These are phyloP conservation scores for Megathymus violae DNA, from an alignment of 1,140 invertebrate species.

Conservation along the genomic window DNA sequence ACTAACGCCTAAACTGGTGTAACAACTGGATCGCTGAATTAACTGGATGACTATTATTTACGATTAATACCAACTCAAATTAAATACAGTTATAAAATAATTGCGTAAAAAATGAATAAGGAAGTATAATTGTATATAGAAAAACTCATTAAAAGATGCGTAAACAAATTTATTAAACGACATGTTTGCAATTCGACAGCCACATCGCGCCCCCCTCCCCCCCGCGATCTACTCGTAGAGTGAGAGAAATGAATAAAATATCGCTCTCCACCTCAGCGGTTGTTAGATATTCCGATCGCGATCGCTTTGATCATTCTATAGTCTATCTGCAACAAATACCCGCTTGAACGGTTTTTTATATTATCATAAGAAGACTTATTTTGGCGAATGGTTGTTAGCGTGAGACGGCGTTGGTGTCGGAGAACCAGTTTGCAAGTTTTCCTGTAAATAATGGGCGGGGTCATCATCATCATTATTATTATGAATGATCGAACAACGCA, in stretches of 20 bases:
- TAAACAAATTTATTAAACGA: background rate
- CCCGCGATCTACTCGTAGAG: constrained; percentile 15
- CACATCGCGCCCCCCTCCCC: constrained; percentile 6
- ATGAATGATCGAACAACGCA: too few relatives aligned
- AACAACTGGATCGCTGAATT: too few relatives aligned
- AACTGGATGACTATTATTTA: too few relatives aligned
- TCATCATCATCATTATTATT: too few relatives aligned
- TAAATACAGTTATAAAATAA: too few relatives aligned
- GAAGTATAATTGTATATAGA: background rate
- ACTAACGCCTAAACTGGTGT: too few relatives aligned
- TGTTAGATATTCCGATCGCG: constrained; percentile 30
- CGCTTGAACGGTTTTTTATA: constrained; percentile 19
- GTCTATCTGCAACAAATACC: constrained; percentile 28
- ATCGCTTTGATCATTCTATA: constrained; percentile 30
- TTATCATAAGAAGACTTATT: constrained; percentile 11
- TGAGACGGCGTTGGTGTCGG: too few relatives aligned
- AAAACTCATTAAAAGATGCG: background rate
- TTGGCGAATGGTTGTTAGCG: background rate
- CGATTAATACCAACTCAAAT: too few relatives aligned
- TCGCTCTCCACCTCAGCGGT: constrained; percentile 12
- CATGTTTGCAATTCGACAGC: constrained; percentile 15
- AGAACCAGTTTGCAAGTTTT: too few relatives aligned
- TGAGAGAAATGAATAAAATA: constrained; percentile 30
- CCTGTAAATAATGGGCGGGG: too few relatives aligned
- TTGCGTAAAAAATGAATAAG: too few relatives aligned